These are phyloP conservation scores for Sebastolobus altivelis DNA, from an alignment of 2,797 vertebrate species.

Conservation along the genomic window DNA sequence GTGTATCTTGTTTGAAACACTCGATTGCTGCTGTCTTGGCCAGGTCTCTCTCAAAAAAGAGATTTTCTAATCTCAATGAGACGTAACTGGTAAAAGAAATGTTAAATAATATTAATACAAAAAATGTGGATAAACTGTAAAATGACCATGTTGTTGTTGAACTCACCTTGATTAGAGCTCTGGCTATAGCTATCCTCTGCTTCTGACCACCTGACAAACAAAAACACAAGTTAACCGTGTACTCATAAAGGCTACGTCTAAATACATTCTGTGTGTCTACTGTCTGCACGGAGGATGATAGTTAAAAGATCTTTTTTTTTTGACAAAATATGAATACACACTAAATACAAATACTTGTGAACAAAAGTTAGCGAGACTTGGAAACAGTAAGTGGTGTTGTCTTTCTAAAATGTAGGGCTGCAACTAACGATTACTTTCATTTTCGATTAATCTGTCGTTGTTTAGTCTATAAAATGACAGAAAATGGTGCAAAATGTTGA, in stretches of 20 bases:
- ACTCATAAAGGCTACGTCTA: not conserved
- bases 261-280: not conserved
- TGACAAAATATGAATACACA: not conserved
- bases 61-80: too few relatives aligned
- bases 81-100: too few relatives aligned
- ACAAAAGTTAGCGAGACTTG: not conserved
- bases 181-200: conserved; percentile 96
- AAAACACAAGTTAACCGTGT: conserved; percentile 1
- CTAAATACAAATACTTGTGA: not conserved
- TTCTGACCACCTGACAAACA: conserved; percentile 93
- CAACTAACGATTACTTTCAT: too few relatives aligned
- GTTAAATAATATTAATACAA: too few relatives aligned
- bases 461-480: too few relatives aligned
- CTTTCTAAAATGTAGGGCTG: not conserved
- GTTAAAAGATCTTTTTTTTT: not conserved
- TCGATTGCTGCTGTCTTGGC: too few relatives aligned
- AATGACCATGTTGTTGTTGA: not conserved
- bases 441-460: too few relatives aligned
- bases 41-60: too few relatives aligned
- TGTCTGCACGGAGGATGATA: not conserved
- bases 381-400: too few relatives aligned
- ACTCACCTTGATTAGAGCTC: conserved; percentile 94
- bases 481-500: too few relatives aligned
- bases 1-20: too few relatives aligned
- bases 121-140: not conserved